A percentile compares a stretch with the other conserved stretches of the same genome.
These are phyloP conservation scores for Eulemur coronatus DNA, from an alignment of 2,797 vertebrate genomes.

Conservation along the genomic window DNA sequence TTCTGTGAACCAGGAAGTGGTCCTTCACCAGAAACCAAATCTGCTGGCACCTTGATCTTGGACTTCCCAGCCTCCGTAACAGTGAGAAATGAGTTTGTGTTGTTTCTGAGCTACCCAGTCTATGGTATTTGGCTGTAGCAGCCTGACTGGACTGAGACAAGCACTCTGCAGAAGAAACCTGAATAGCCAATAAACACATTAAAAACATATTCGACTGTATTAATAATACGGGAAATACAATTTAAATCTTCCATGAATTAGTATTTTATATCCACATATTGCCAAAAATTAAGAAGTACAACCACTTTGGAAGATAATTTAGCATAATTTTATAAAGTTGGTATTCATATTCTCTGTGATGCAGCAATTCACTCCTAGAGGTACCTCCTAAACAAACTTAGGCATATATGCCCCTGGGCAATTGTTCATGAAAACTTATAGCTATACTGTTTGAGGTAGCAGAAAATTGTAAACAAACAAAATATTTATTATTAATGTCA, in stretches of 20 bases:
- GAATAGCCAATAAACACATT: background rate
- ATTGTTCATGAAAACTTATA: background rate
- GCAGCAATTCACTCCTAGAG: background rate
- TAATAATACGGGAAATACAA: background rate
- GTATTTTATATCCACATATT: background rate
- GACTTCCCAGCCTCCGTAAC: background rate
- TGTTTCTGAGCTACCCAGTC: background rate
- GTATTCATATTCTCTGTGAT: background rate
- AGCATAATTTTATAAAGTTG: background rate
- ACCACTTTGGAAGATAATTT: background rate
- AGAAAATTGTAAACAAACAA: background rate
- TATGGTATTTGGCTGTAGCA: background rate
- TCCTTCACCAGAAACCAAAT: background rate
- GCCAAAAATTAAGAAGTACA: background rate
- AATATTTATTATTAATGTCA: background rate
- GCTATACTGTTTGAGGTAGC: background rate
- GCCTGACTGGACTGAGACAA: background rate
- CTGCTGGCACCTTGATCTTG: background rate
- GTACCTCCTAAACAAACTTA: background rate
- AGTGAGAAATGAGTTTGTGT: background rate
- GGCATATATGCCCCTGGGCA: background rate
- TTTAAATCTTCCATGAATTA: background rate
- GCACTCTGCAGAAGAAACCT: background rate
- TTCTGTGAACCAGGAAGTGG: background rate
- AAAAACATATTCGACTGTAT: background rate